These are phyloP conservation scores for Caenorhabditis virilis DNA, from an alignment of 2,888 invertebrate genomes.

Conservation along the genomic window DNA sequence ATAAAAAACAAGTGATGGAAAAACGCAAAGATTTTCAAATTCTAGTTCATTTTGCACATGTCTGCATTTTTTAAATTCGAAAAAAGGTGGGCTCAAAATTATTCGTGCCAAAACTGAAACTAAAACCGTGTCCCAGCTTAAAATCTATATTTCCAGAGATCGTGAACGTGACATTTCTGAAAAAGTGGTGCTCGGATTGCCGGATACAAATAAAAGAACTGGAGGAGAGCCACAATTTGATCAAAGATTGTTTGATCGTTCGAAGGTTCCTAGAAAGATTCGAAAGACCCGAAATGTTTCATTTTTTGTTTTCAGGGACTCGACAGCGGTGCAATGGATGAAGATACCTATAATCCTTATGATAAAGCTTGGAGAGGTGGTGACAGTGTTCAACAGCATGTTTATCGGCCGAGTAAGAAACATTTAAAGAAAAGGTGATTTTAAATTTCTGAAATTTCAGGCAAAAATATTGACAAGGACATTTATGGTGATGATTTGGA, in stretches of 20 bases:
- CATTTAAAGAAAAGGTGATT: not conserved
- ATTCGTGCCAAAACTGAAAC: not conserved
- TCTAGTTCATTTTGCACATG: too few species aligned
- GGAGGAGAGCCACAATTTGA: constrained; percentile 77
- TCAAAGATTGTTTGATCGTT: constrained; percentile 91
- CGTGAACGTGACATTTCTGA: constrained; percentile 96
- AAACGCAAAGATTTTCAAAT: too few species aligned
- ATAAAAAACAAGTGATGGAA: too few species aligned
- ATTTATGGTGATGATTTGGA: constrained; percentile 89
- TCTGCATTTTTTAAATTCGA: too few species aligned
- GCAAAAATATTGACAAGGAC: constrained; percentile 82
- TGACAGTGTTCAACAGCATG: constrained; percentile 82
- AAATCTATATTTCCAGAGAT: constrained; percentile 71
- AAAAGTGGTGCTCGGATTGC: constrained; percentile 94
- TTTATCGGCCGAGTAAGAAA: constrained; percentile 81
- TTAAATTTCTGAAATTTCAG: constrained; percentile 39
- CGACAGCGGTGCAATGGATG: constrained; percentile 88
- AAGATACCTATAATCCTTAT: constrained; percentile 95
- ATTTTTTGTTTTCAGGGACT: constrained; percentile 73
- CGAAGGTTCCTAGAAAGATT: constrained; percentile 66
- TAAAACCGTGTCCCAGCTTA: not conserved
- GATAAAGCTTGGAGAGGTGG: constrained; percentile 96
- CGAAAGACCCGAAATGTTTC: not conserved
- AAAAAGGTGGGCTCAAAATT: too few species aligned
- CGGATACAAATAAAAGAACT: constrained; percentile 75